A percentile compares a stretch with the other conserved stretches of the same genome.
phyloP scores from a whole-genome alignment of 2,888 invertebrate species.

The Nymphalis polychloros region DNA sequence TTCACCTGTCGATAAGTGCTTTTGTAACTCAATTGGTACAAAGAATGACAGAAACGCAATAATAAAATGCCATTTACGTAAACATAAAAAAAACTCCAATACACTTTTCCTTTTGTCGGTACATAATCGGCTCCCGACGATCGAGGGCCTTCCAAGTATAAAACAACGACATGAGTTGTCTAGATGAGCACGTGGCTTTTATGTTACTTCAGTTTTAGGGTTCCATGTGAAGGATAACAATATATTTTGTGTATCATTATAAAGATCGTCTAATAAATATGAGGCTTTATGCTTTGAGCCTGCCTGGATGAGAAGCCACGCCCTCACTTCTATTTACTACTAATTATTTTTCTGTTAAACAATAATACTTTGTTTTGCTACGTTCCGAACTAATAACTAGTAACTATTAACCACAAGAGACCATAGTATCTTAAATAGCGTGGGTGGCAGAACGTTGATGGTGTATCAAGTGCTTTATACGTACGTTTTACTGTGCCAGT shows the following conservation, averaged over 20 bases:
- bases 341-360: accelerated
- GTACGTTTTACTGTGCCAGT: too few species aligned
- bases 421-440: too few species aligned
- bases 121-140: constrained; percentile 49
- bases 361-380: too few species aligned
- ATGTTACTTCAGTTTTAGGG: neutral
- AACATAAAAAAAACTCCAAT: constrained; percentile 51
- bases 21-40: constrained; percentile 41
- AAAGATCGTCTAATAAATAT: too few species aligned
- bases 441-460: too few species aligned
- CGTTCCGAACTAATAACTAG: too few species aligned
- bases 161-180: constrained; percentile 42
- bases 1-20: constrained; percentile 33
- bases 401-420: too few species aligned
- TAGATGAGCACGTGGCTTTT: constrained; percentile 32
- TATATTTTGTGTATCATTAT: neutral
- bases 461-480: too few species aligned
- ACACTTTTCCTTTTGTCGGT: constrained; percentile 58
- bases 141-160: constrained; percentile 45
- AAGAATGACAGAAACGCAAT: constrained; percentile 41
- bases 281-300: too few species aligned
- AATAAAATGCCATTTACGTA: constrained; percentile 52
- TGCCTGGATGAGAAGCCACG: too few species aligned
- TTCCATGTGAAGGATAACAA: neutral
- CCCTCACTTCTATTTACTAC: too few species aligned